Percentiles rank a stretch among this genome's conserved stretches.
These are phyloP conservation scores for Aphaenogaster floridana DNA, from an alignment of 1,140 invertebrate species.

Conservation along the genomic window DNA sequence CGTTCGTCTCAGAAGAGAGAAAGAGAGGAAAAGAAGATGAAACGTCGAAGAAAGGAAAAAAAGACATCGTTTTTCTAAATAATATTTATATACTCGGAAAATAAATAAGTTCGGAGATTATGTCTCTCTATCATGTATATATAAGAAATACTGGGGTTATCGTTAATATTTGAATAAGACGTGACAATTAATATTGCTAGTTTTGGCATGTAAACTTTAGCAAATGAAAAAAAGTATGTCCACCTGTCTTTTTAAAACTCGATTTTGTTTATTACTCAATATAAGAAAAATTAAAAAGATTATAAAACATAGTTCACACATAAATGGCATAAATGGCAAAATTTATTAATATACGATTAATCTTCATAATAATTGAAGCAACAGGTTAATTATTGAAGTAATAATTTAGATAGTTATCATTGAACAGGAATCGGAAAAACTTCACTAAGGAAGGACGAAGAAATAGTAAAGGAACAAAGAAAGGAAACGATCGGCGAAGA, in stretches of 20 bases:
- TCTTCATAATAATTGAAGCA: not conserved
- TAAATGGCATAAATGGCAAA: not conserved
- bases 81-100: slow-evolving; percentile 33
- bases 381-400: not conserved
- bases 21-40: not conserved
- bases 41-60: not conserved
- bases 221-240: not conserved
- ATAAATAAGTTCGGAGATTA: not conserved
- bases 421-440: slow-evolving; percentile 25
- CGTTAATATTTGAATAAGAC: not conserved
- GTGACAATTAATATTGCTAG: not conserved
- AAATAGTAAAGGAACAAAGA: slow-evolving; percentile 31
- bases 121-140: not conserved
- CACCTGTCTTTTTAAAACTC: not conserved
- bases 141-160: not conserved
- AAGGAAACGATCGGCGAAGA: slow-evolving; percentile 15
- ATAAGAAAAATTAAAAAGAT: not conserved
- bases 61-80: not conserved
- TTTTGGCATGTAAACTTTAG: not conserved
- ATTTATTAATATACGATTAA: not conserved
- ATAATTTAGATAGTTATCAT: slow-evolving; percentile 14
- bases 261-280: not conserved
- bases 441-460: not conserved
- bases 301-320: not conserved
- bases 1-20: slow-evolving; percentile 36